These are phyloP conservation scores for Sturnira hondurensis DNA, from an alignment of 2,113 vertebrate species.

Conservation along the genomic window DNA sequence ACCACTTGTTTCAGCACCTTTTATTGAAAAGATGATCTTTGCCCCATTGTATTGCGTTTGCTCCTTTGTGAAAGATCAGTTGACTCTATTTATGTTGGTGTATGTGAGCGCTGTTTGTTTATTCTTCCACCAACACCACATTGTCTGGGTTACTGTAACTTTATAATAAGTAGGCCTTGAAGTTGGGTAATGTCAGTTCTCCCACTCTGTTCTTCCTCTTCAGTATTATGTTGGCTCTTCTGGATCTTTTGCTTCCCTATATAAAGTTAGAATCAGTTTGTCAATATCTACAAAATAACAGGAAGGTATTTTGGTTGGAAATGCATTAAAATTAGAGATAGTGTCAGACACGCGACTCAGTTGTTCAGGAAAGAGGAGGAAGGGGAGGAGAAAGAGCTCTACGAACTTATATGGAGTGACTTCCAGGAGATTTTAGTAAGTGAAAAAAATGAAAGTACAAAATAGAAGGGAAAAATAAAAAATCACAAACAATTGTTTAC, in stretches of 20 bases:
- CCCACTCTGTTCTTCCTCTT: background rate
- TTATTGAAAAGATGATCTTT: background rate
- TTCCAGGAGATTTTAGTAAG: background rate
- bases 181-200: background rate
- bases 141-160: no score
- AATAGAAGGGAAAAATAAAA: background rate
- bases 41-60: background rate
- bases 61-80: background rate
- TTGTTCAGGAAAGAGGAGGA: background rate
- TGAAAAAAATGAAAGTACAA: background rate
- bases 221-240: background rate
- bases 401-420: background rate
- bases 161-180: no score
- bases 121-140: no score
- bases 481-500: background rate
- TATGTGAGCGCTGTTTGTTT: no score
- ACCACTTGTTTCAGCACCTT: background rate
- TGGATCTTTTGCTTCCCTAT: no score
- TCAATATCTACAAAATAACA: background rate
- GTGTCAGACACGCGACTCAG: background rate
- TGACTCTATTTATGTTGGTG: no score
- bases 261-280: no score
- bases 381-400: background rate
- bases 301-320: background rate
- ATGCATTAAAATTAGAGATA: background rate